Conservation (phyloP, 2,113 vertebrate genomes). For the Craseonycteris thonglongyai region DNA sequence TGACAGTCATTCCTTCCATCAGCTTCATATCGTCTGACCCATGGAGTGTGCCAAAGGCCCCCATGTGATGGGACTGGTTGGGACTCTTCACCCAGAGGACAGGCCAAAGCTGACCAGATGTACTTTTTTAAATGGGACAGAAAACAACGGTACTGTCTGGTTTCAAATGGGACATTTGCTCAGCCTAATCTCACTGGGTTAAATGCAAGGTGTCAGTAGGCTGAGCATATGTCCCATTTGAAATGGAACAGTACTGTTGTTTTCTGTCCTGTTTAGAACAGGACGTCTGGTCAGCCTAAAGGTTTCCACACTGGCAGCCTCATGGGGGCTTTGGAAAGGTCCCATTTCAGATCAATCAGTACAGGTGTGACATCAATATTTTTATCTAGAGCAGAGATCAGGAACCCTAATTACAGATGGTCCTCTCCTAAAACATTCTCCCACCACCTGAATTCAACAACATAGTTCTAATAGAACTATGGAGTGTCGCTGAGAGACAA, state of each 20-base stretch:
- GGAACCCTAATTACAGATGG: not conserved
- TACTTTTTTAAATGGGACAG: too few relatives aligned
- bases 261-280: too few relatives aligned
- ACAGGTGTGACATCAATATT: accelerated
- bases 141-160: too few relatives aligned
- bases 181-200: too few relatives aligned
- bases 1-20: not conserved
- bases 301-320: not conserved
- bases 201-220: too few relatives aligned
- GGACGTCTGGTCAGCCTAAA: not conserved
- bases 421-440: not conserved
- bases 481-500: not conserved
- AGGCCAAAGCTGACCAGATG: too few relatives aligned
- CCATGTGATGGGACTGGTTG: not conserved
- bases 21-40: not conserved
- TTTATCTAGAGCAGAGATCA: not conserved
- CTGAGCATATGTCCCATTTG: too few relatives aligned
- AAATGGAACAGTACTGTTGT: too few relatives aligned
- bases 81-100: not conserved
- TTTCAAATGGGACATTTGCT: too few relatives aligned
- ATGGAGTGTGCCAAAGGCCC: not conserved
- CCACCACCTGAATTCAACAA: accelerated
- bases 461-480: not conserved
- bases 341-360: not conserved
- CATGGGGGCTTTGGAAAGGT: not conserved